phyloP scores from a whole-genome alignment of 1,140 invertebrate species.

The Schlechtendalia chinensis region DNA sequence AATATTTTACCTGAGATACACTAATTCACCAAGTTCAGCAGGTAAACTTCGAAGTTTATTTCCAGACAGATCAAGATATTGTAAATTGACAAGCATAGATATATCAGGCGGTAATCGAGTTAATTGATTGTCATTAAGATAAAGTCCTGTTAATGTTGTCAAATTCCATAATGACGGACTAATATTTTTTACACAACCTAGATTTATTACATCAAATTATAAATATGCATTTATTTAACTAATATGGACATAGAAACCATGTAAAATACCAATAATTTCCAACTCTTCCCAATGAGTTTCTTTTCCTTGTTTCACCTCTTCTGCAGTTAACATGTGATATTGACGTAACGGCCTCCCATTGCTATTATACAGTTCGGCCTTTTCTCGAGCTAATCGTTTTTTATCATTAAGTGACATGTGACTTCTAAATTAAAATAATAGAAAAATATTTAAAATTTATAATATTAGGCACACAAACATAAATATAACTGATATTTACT shows the following conservation, averaged over 20 bases:
- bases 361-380: constrained; percentile 39
- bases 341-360: constrained; percentile 59
- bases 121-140: constrained; percentile 92
- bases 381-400: constrained; percentile 39
- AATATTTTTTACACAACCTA: constrained; percentile 75
- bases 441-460: not conserved
- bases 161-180: constrained; percentile 88
- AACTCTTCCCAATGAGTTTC: constrained; percentile 83
- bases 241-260: not conserved
- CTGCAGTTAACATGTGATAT: constrained; percentile 87
- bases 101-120: constrained; percentile 86
- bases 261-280: constrained; percentile 65
- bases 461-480: not conserved
- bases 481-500: constrained; percentile 6
- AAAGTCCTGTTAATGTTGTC: constrained; percentile 86
- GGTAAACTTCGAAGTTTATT: constrained; percentile 93
- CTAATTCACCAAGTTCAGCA: constrained; percentile 91
- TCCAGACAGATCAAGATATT: constrained; percentile 85
- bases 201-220: not conserved
- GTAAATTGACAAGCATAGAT: constrained; percentile 75
- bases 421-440: constrained; percentile 2
- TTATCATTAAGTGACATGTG: constrained; percentile 45
- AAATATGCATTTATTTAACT: not conserved
- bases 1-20: constrained; percentile 73
- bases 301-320: constrained; percentile 86